These are phyloP conservation scores for Ariolimax columbianus DNA, from an alignment of 2,888 invertebrate genomes.

Conservation along the genomic window DNA sequence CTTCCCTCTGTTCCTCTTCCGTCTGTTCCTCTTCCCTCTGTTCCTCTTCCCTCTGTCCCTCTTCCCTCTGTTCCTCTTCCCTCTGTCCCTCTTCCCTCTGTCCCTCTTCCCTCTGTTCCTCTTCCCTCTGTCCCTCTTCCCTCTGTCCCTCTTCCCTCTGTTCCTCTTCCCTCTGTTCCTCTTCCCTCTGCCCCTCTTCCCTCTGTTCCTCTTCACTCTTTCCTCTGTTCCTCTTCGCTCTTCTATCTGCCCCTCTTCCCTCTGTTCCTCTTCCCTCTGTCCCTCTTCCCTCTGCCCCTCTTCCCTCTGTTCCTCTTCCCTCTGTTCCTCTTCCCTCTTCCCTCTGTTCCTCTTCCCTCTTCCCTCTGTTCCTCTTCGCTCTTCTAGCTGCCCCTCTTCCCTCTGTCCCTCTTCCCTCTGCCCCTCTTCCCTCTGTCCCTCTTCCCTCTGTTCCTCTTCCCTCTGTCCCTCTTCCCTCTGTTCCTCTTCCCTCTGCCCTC, in stretches of 20 bases:
- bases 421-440: too few relatives aligned
- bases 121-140: background rate
- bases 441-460: too few relatives aligned
- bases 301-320: background rate
- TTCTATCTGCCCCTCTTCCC: background rate
- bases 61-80: too few relatives aligned
- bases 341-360: too few relatives aligned
- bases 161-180: background rate
- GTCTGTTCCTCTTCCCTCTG: background rate
- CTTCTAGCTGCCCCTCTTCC: too few relatives aligned
- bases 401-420: too few relatives aligned
- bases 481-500: too few relatives aligned
- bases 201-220: too few relatives aligned
- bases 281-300: background rate
- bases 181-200: background rate
- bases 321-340: too few relatives aligned
- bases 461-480: too few relatives aligned
- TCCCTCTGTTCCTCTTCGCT: too few relatives aligned
- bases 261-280: background rate
- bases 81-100: background rate
- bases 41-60: background rate
- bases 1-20: background rate
- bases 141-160: background rate
- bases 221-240: too few relatives aligned
- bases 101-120: background rate